These are phyloP conservation scores for Drosophila algonquin DNA, from an alignment of 2,888 invertebrate species.

Conservation along the genomic window DNA sequence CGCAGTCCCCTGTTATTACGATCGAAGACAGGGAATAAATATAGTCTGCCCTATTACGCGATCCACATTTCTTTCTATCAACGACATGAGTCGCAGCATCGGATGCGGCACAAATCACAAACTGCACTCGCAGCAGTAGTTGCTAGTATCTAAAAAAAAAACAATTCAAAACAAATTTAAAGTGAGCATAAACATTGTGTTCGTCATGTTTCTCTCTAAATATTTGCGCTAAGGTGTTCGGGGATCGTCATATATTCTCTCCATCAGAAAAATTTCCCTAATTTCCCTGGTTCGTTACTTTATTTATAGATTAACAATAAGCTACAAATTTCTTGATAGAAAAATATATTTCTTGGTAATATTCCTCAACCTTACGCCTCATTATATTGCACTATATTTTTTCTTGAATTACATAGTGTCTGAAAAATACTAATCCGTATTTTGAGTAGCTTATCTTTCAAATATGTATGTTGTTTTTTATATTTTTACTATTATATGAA, in stretches of 20 bases:
- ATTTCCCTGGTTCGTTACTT: background rate
- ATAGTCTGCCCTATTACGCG: background rate
- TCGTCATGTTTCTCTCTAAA: background rate
- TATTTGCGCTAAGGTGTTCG: background rate
- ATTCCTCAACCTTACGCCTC: background rate
- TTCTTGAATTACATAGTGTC: too few species aligned
- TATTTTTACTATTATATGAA: too few species aligned
- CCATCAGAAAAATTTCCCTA: background rate
- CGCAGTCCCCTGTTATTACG: background rate
- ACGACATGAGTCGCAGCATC: conserved; percentile 1
- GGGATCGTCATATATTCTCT: background rate
- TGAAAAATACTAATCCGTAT: too few species aligned
- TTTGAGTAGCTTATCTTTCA: too few species aligned
- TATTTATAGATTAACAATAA: background rate
- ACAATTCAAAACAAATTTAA: background rate
- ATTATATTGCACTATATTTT: too few species aligned
- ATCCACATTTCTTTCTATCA: background rate
- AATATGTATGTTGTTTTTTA: too few species aligned
- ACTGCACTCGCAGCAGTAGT: background rate
- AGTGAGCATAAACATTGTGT: background rate
- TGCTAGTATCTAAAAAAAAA: background rate
- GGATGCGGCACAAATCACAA: background rate
- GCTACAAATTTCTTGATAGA: background rate
- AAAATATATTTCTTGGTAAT: background rate
- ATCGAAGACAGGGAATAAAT: background rate